Conservation (phyloP, 2,113 vertebrate genomes). For the Hemiscyllium ocellatum region DNA sequence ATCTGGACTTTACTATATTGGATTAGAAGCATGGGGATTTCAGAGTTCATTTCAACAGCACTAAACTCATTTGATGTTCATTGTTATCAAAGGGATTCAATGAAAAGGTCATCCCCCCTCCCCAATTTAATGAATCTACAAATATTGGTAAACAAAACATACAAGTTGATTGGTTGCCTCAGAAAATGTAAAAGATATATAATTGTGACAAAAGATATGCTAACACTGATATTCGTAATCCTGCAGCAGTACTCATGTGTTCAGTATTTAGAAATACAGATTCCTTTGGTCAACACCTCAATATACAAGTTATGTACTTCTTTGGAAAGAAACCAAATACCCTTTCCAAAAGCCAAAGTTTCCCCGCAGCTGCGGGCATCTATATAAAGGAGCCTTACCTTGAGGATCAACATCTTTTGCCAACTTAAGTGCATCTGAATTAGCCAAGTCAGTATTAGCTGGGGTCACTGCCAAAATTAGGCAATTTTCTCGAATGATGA, state of each 20-base stretch:
- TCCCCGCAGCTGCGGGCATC: neutral
- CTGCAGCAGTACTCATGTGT: neutral
- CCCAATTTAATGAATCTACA: neutral
- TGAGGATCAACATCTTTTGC: slow-evolving; percentile 92
- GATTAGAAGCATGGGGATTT: neutral
- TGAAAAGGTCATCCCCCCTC: neutral
- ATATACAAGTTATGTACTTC: neutral
- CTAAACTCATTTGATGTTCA: neutral
- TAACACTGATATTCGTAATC: neutral
- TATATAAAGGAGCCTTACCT: slow-evolving; percentile 57
- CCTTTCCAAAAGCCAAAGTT: neutral
- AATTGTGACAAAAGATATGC: neutral
- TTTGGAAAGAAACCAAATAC: neutral
- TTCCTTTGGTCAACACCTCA: neutral
- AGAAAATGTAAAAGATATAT: neutral
- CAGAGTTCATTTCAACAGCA: neutral
- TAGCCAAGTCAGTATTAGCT: slow-evolving; percentile 87
- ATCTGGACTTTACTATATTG: neutral
- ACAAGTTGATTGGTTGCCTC: neutral
- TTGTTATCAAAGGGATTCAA: neutral
- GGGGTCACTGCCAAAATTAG: slow-evolving; percentile 87
- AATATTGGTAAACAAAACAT: neutral
- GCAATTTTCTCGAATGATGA: slow-evolving; percentile 81
- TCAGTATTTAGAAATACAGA: neutral
- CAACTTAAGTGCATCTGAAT: slow-evolving; percentile 86